Percentiles rank a stretch among this genome's conserved stretches.
These are phyloP conservation scores for Pipa parva DNA, from an alignment of 2,113 vertebrate genomes.

Conservation along the genomic window DNA sequence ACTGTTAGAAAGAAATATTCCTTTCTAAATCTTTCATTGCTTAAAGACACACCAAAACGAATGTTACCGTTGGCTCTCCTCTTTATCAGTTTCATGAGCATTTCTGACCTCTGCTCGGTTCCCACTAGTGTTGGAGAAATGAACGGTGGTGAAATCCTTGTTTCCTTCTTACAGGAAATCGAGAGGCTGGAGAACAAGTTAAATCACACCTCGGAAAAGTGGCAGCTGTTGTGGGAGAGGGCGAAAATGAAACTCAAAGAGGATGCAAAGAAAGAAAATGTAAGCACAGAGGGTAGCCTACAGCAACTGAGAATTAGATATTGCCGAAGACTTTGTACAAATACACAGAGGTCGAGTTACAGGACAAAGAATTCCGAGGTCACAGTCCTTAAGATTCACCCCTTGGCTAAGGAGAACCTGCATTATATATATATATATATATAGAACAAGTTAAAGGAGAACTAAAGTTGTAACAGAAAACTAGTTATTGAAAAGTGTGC, in stretches of 20 bases:
- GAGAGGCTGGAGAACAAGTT: slow-evolving; percentile 84
- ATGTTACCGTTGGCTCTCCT: slow-evolving; percentile 48
- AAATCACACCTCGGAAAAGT: slow-evolving; percentile 82
- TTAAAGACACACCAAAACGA: slow-evolving; percentile 33
- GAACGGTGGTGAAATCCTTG: too few species aligned
- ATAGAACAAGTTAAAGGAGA: too few species aligned
- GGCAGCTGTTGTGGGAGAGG: slow-evolving; percentile 87
- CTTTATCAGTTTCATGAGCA: slow-evolving; percentile 23
- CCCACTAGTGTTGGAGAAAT: too few species aligned
- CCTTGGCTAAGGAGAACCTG: too few species aligned
- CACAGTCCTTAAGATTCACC: too few species aligned
- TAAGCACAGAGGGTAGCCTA: slow-evolving; percentile 65
- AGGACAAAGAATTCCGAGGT: too few species aligned
- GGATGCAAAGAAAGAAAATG: slow-evolving; percentile 77
- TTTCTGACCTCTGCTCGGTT: background rate
- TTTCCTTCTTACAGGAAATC: slow-evolving; percentile 76
- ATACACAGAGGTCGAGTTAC: too few species aligned
- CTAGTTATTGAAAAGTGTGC: too few species aligned
- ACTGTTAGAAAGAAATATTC: slow-evolving; percentile 46
- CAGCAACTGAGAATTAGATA: too few species aligned
- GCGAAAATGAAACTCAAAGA: slow-evolving; percentile 80
- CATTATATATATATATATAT: too few species aligned
- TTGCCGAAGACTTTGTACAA: too few species aligned
- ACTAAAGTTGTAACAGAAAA: too few species aligned
- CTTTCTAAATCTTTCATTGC: slow-evolving; percentile 46